A percentile compares a stretch with the other conserved stretches of the same genome.
Conservation (phyloP, 2,797 vertebrate genomes). For the Microctenopoma steveboyesi region DNA sequence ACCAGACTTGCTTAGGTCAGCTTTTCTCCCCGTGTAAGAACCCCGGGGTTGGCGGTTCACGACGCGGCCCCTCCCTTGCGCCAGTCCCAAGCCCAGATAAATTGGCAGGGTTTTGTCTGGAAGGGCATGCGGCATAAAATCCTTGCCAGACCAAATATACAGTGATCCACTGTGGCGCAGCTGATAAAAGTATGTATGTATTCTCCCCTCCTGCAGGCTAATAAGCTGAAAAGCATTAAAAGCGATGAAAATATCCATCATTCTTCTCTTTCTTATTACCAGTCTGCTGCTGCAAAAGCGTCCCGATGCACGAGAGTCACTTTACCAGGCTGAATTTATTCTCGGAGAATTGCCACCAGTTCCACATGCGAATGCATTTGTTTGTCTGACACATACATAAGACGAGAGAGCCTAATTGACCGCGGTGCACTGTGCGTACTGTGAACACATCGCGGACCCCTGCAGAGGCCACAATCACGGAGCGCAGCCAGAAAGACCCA, state of each 20-base stretch:
- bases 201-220: conserved; percentile 6
- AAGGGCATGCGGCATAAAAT: no score
- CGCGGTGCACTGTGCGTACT: conserved; percentile 20
- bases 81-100: no score
- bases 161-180: no score
- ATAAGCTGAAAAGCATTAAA: conserved; percentile 22
- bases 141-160: no score
- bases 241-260: conserved; percentile 10
- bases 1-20: no score
- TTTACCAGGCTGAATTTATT: conserved; percentile 40
- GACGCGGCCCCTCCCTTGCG: no score
- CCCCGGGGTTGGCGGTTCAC: no score
- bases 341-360: conserved; percentile 39
- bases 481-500: conserved; percentile 34
- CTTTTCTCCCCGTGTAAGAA: no score
- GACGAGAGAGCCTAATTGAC: conserved; percentile 68
- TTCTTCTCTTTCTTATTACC: conserved; percentile 13
- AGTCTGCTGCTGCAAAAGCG: conserved; percentile 28
- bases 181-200: neutral
- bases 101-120: no score
- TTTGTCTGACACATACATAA: conserved; percentile 44
- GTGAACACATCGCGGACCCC: conserved; percentile 45
- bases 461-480: conserved; percentile 42
- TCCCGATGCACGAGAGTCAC: conserved; percentile 13
- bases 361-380: conserved; percentile 28